Percentiles rank a stretch among this genome's conserved stretches.
These are phyloP conservation scores for Tupaia chinensis DNA, from an alignment of 2,113 vertebrate species.

Conservation along the genomic window DNA sequence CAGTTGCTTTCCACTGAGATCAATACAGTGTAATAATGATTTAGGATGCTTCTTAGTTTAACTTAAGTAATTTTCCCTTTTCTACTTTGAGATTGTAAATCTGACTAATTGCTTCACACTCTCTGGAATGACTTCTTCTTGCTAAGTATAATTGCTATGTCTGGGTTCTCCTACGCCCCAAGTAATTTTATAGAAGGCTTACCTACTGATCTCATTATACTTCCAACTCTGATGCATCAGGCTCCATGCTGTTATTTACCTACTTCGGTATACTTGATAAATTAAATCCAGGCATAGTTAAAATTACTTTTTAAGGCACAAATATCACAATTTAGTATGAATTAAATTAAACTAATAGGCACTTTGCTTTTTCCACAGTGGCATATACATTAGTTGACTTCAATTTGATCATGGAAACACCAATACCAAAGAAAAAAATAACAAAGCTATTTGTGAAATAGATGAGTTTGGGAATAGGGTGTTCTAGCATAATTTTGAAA, in stretches of 20 bases:
- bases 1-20: conserved; percentile 66
- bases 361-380: conserved; percentile 15
- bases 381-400: conserved; percentile 46
- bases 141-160: conserved; percentile 70
- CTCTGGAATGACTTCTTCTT: conserved; percentile 68
- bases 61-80: conserved; percentile 75
- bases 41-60: conserved; percentile 73
- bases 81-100: conserved; percentile 76
- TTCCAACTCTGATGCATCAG: conserved; percentile 29
- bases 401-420: background rate
- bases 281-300: conserved; percentile 68
- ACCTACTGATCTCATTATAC: conserved; percentile 66
- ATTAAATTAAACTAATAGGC: conserved; percentile 55
- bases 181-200: conserved; percentile 70
- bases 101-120: conserved; percentile 72
- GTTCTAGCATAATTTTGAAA: conserved; percentile 28
- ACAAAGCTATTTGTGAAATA: conserved; percentile 45
- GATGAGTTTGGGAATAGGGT: background rate
- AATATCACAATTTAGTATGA: conserved; percentile 51
- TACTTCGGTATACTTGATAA: conserved; percentile 65
- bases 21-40: conserved; percentile 70
- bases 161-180: conserved; percentile 44
- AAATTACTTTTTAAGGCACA: conserved; percentile 53
- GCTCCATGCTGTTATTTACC: conserved; percentile 62
- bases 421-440: conserved; percentile 34